Conservation (phyloP, 2,797 vertebrate species). For the Myotis planiceps region DNA sequence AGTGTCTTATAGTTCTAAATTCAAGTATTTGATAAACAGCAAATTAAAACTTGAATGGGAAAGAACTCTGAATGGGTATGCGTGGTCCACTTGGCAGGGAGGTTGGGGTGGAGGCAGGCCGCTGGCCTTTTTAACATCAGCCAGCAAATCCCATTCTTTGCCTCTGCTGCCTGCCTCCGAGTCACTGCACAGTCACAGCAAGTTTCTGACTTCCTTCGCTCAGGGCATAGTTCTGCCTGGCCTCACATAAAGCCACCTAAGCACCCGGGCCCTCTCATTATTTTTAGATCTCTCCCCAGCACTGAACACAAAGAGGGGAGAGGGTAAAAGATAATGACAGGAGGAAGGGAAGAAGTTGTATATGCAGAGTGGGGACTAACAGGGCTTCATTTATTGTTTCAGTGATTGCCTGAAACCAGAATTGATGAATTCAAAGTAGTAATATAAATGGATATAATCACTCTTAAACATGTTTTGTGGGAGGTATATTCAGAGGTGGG, state of each 20-base stretch:
- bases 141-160: background rate
- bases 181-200: background rate
- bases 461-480: background rate
- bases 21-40: slow-evolving; percentile 21
- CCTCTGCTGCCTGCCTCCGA: background rate
- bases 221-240: background rate
- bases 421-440: slow-evolving; percentile 8
- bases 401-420: slow-evolving; percentile 24
- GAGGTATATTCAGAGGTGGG: background rate
- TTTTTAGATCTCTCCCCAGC: slow-evolving; percentile 1
- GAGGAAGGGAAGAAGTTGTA: background rate
- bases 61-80: background rate
- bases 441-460: background rate
- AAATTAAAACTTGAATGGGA: background rate
- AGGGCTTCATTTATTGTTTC: slow-evolving; percentile 15
- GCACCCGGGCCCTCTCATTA: background rate
- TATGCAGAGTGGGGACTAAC: background rate
- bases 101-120: background rate
- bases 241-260: background rate
- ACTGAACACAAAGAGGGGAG: background rate
- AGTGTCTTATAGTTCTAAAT: background rate
- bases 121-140: background rate
- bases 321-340: background rate
- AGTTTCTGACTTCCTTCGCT: background rate
- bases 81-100: background rate